These are phyloP conservation scores for Chionomys nivalis DNA, from an alignment of 2,113 vertebrate genomes.

Conservation along the genomic window DNA sequence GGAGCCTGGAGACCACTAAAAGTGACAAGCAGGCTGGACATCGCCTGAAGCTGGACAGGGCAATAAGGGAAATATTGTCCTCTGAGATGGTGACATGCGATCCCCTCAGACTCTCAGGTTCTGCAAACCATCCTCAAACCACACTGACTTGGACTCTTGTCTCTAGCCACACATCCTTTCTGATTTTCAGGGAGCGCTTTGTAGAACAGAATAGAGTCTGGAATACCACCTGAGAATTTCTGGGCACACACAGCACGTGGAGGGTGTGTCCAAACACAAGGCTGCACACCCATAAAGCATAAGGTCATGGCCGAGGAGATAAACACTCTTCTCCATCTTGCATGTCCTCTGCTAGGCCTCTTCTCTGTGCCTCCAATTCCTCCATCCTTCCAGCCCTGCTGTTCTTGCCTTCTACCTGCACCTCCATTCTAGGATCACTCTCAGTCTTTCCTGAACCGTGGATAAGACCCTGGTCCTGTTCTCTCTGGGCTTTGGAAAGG, in stretches of 20 bases:
- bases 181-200: too few relatives aligned
- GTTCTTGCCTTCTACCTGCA: neutral
- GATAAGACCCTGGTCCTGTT: neutral
- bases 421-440: too few relatives aligned
- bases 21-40: neutral
- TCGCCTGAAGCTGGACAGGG: neutral
- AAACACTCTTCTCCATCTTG: too few relatives aligned
- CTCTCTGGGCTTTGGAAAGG: neutral
- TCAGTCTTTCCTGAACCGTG: too few relatives aligned
- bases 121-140: rapidly evolving
- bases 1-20: neutral
- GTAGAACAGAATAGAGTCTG: neutral
- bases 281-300: rapidly evolving
- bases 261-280: neutral
- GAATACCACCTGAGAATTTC: too few relatives aligned
- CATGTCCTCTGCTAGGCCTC: too few relatives aligned
- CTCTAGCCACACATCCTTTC: neutral
- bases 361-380: neutral
- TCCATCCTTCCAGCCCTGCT: neutral
- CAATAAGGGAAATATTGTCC: neutral
- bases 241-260: too few relatives aligned
- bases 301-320: rapidly evolving
- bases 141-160: too few relatives aligned
- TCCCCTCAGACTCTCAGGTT: neutral
- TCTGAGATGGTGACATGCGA: too few relatives aligned